Evolutionary conservation across 2,113 vertebrate species (phyloP).

Genomic region (Oryctolagus cuniculus): mOryCun1.1 NC_091440.1:62524001-62524500

Average conservation of each 20-base stretch:
- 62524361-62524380: neutral
- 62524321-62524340: neutral
- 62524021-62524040: neutral
- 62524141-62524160: neutral
- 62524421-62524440: neutral
- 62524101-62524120: neutral
- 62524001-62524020: neutral
- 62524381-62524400: neutral
- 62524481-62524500: neutral
- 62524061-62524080: neutral
- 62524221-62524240: neutral
- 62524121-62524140: neutral
- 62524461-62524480: neutral
- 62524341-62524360: neutral
- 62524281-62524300: neutral
- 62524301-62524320: neutral
- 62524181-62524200: neutral
- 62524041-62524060: neutral
- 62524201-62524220: neutral
- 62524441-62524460: neutral
- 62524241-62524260: neutral
- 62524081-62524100: fast-evolving
- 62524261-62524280: neutral
- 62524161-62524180: neutral
- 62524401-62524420: neutral